Base-by-base conservation (phyloP, 2,113 vertebrate genomes). In the Butorides virescens region DNA sequence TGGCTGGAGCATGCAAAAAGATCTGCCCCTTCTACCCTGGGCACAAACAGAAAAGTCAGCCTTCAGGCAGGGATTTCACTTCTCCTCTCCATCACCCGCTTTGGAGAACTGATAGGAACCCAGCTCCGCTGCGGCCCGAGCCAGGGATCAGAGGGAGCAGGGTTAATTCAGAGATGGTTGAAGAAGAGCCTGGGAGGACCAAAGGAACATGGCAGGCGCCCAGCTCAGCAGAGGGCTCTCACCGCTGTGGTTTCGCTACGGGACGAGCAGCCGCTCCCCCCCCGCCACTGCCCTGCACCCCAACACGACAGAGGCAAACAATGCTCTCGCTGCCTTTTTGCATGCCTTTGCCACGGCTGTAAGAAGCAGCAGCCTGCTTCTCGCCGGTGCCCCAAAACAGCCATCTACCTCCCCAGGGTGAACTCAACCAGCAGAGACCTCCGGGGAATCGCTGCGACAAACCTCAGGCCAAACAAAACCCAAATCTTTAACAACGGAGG, bases 111-210 rank as follows among this genome's bases (percentile, higher is more conserved):
- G 34, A 53, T 10, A 8, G 22, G 52, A 77, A 29, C 2, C 11
- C 71, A 66, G 27, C 25, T 67, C 34, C 2, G 0, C 20, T 23
- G 44, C 2, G 3, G 34, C 55, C 32, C 0, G 2, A 44, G 61
- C 26, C 13, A 6, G 70, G 50, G 76, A 82, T 49, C 66, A 73
- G 52, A 55, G 46, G 34, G 22, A 81, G 56, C 1, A 2, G 56
- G n/a, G 77, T 62, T 82, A 61, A 67, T 37, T 72, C 53, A 22
- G 52, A 87, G 7, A 17, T 22, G 27, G 70, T 29, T 1, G 0
- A 52, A 50, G 74, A 86, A 80, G 42, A 46, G 37, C 44, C 50
- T 36, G n/a, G 58, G 53, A 87, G 47, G 42, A 77, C 37, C n/a
- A 67, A 49, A 83, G 71, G 27, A 73, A 53, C 52, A 23, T 44